A percentile compares a stretch with the other conserved stretches of the same genome.
These are phyloP conservation scores for Perca fluviatilis DNA, from an alignment of 2,113 vertebrate species.

Conservation along the genomic window DNA sequence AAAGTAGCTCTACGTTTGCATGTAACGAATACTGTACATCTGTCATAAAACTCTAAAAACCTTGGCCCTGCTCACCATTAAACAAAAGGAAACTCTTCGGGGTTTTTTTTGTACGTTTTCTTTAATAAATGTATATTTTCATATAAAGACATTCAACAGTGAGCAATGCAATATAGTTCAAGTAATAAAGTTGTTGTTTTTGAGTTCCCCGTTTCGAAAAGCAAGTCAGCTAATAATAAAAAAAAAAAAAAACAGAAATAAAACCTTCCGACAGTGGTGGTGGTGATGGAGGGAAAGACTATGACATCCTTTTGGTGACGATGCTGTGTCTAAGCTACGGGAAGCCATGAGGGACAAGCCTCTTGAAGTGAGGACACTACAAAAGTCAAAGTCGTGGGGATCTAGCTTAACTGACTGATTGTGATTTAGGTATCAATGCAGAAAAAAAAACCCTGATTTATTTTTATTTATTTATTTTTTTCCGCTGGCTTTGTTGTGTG, in stretches of 20 bases:
- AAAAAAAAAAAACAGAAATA: constrained; percentile 13
- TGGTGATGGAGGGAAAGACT: constrained; percentile 46
- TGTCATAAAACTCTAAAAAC: constrained; percentile 70
- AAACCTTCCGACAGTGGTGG: constrained; percentile 18
- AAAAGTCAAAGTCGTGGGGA: constrained; percentile 6
- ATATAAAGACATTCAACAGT: constrained; percentile 87
- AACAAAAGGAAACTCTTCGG: constrained; percentile 69
- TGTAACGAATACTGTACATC: constrained; percentile 66
- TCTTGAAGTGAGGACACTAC: constrained; percentile 18
- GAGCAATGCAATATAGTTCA: constrained; percentile 84
- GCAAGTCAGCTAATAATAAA: constrained; percentile 18
- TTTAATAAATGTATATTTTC: constrained; percentile 77
- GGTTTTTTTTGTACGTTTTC: constrained; percentile 1
- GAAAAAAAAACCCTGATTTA: constrained; percentile 74
- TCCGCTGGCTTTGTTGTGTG: constrained; percentile 64
- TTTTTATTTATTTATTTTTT: neutral
- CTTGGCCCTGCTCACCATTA: constrained; percentile 55
- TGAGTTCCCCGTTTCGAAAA: constrained; percentile 59
- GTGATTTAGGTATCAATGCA: constrained; percentile 46
- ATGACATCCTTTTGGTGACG: constrained; percentile 25
- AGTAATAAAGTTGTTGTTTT: constrained; percentile 77
- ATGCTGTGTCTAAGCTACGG: constrained; percentile 25
- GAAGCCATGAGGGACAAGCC: constrained; percentile 46
- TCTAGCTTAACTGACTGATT: constrained; percentile 53
- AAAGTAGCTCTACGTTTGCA: constrained; percentile 54